A percentile compares a stretch with the other conserved stretches of the same genome.
These are phyloP conservation scores for Branchipolynoe longqiensis DNA, from an alignment of 2,888 invertebrate species.

Conservation along the genomic window DNA sequence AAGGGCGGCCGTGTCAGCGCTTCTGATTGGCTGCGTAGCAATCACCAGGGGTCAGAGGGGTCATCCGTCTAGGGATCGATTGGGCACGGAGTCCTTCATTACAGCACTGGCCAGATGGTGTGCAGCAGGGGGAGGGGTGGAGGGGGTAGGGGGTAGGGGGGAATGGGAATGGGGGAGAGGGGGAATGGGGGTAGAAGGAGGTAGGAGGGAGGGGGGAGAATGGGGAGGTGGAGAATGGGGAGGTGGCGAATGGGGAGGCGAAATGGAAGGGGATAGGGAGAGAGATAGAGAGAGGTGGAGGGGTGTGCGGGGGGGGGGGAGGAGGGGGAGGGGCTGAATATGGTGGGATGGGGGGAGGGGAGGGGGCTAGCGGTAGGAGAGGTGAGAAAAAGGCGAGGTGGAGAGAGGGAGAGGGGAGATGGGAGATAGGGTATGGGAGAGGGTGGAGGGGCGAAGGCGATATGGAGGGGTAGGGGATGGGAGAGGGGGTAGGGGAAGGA, in stretches of 20 bases:
- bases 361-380: background rate
- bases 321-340: background rate
- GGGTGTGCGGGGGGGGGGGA: background rate
- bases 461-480: background rate
- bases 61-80: constrained; percentile 7
- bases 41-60: constrained; percentile 30
- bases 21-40: constrained; percentile 42
- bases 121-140: background rate
- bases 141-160: background rate
- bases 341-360: background rate
- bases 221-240: background rate
- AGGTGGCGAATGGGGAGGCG: background rate
- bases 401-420: constrained; percentile 22
- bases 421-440: background rate
- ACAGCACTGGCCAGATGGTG: background rate
- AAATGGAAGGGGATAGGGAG: constrained; percentile 22
- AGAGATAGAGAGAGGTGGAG: constrained; percentile 45
- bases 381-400: background rate
- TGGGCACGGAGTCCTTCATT: constrained; percentile 7
- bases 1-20: constrained; percentile 30
- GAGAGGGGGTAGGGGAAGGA: no score
- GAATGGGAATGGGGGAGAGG: background rate
- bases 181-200: background rate
- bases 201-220: background rate
- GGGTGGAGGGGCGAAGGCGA: background rate